These are phyloP conservation scores for Sebastes reedi DNA, from an alignment of 2,797 vertebrate genomes.

Conservation along the genomic window DNA sequence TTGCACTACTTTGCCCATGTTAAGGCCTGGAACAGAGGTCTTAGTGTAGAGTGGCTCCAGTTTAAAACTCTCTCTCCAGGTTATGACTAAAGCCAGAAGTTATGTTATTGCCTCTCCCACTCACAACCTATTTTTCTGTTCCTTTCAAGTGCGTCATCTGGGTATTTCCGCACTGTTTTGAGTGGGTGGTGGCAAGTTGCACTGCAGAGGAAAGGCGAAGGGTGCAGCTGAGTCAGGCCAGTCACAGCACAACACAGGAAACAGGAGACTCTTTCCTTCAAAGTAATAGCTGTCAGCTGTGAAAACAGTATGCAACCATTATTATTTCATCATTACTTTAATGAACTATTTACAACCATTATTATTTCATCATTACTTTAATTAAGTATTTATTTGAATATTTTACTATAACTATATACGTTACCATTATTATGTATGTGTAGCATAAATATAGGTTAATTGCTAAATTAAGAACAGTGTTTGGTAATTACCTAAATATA, in stretches of 20 bases:
- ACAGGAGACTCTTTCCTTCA: background rate
- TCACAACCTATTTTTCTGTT: constrained; percentile 51
- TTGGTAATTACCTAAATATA: background rate
- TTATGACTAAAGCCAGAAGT: constrained; percentile 50
- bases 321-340: background rate
- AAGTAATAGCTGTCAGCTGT: constrained; percentile 24
- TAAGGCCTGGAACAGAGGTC: accelerated
- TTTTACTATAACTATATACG: background rate
- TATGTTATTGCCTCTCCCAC: constrained; percentile 56
- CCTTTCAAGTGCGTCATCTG: constrained; percentile 77
- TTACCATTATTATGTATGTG: background rate
- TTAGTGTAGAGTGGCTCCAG: background rate
- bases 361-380: background rate
- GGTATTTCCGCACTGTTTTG: constrained; percentile 83
- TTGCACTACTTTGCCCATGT: background rate
- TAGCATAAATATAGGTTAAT: background rate
- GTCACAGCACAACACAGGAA: background rate
- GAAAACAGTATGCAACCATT: accelerated
- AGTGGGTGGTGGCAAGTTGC: constrained; percentile 63
- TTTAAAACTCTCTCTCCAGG: constrained; percentile 3
- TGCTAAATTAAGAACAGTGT: background rate
- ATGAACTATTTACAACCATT: background rate
- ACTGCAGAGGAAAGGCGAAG: constrained; percentile 25
- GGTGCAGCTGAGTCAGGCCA: constrained; percentile 6
- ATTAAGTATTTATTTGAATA: background rate